Evolutionary conservation across 2,888 invertebrate genomes (phyloP).

Genomic region (Eupithecia abbreviata): DNA sequence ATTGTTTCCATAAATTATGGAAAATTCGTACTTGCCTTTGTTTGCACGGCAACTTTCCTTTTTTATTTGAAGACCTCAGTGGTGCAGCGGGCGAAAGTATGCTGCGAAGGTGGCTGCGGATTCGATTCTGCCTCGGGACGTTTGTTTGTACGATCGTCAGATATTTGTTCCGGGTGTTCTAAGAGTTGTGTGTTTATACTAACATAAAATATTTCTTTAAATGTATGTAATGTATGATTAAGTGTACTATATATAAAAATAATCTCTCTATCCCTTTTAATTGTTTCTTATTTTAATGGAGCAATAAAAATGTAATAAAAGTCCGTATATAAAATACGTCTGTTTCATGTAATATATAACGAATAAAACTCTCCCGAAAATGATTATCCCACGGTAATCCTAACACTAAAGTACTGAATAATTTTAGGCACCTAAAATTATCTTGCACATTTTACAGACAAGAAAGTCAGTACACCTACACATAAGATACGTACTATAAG

Average conservation of each 20-base stretch:
- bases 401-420: not conserved
- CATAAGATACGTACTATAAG: not conserved
- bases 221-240: too few relatives aligned
- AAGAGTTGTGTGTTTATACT: too few relatives aligned
- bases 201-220: too few relatives aligned
- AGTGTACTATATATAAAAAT: too few relatives aligned
- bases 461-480: not conserved
- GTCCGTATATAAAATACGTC: conserved; percentile 7
- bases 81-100: too few relatives aligned
- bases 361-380: not conserved
- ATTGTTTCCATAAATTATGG: not conserved
- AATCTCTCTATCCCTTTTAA: not conserved
- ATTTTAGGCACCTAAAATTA: not conserved
- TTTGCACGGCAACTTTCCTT: not conserved
- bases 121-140: too few relatives aligned
- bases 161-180: too few relatives aligned
- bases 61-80: too few relatives aligned
- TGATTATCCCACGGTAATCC: not conserved
- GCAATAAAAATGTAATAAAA: conserved; percentile 9
- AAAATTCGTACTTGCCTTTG: not conserved
- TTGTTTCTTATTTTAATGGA: not conserved
- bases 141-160: too few relatives aligned
- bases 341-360: not conserved
- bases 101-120: too few relatives aligned
- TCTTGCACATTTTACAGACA: not conserved